Percentiles rank a stretch among this genome's conserved stretches.
Evolutionary conservation across 2,888 invertebrate genomes (phyloP).

Genomic region (Epinotia ramella): DNA sequence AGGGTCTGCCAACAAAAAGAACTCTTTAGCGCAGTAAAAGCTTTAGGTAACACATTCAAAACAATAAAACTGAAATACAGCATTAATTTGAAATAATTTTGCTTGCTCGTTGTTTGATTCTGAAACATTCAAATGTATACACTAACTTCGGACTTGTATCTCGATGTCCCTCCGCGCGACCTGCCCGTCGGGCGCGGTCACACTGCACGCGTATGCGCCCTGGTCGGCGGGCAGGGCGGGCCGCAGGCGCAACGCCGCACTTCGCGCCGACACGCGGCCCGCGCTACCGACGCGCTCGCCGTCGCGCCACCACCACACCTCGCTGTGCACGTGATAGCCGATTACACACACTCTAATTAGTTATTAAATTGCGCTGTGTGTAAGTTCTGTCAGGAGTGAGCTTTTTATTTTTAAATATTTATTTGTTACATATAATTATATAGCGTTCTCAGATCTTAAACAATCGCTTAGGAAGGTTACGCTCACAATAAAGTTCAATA

Average conservation of each 20-base stretch:
- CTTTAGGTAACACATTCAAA: not conserved
- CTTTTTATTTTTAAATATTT: not conserved
- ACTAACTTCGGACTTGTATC: conserved; percentile 89
- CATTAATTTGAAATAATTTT: too few relatives aligned
- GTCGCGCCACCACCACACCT: conserved; percentile 72
- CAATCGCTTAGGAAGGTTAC: too few relatives aligned
- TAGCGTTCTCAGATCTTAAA: not conserved
- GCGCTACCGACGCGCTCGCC: conserved; percentile 85
- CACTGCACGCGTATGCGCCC: conserved; percentile 91
- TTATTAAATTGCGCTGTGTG: conserved; percentile 7
- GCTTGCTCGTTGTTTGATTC: too few relatives aligned
- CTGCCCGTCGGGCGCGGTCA: conserved; percentile 89
- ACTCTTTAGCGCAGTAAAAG: not conserved
- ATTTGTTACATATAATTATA: not conserved
- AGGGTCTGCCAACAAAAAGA: conserved; percentile 81
- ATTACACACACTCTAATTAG: not conserved
- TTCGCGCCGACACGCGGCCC: conserved; percentile 71
- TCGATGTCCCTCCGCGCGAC: conserved; percentile 89
- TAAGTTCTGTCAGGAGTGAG: not conserved
- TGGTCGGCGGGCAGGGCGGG: conserved; percentile 86
- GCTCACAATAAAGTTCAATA: not conserved
- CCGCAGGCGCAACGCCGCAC: conserved; percentile 65
- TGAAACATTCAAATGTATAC: not conserved
- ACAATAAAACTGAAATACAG: too few relatives aligned
- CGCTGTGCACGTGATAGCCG: conserved; percentile 68